Conservation (phyloP, 2,113 vertebrate species). For the Ceyx margarethae region DNA sequence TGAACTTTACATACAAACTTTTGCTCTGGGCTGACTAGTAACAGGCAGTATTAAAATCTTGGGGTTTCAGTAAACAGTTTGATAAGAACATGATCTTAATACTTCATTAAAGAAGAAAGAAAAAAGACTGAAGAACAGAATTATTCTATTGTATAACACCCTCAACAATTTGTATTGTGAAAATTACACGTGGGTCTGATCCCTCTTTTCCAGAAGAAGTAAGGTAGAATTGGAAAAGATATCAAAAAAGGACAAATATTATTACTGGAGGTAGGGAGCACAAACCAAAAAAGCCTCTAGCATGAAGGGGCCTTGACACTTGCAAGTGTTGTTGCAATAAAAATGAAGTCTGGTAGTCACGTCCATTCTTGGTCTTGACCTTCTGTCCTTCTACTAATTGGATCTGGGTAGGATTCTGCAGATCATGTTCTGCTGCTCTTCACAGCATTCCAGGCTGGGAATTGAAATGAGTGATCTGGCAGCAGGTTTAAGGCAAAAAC, state of each 20-base stretch:
- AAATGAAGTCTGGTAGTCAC: not conserved
- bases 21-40: not conserved
- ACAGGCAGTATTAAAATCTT: not conserved
- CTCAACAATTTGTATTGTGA: not conserved
- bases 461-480: not conserved
- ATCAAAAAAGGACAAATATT: not conserved
- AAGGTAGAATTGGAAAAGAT: not conserved
- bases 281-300: not conserved
- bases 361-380: not conserved
- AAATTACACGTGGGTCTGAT: not conserved
- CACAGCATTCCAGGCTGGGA: not conserved
- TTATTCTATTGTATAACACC: not conserved
- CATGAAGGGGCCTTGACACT: not conserved
- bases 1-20: not conserved
- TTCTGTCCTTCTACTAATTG: not conserved
- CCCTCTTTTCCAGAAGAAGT: not conserved
- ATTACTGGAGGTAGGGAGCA: not conserved
- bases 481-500: not conserved
- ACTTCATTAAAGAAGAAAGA: not conserved
- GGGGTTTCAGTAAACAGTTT: not conserved
- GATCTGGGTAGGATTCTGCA: not conserved
- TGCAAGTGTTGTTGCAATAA: not conserved
- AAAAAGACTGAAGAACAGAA: not conserved
- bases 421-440: not conserved
- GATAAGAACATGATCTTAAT: constrained; percentile 6